Evolutionary conservation across 2,113 vertebrate genomes (phyloP), one percentile per base, ranked within the genome.

Genomic region (Numida meleagris): DNA sequence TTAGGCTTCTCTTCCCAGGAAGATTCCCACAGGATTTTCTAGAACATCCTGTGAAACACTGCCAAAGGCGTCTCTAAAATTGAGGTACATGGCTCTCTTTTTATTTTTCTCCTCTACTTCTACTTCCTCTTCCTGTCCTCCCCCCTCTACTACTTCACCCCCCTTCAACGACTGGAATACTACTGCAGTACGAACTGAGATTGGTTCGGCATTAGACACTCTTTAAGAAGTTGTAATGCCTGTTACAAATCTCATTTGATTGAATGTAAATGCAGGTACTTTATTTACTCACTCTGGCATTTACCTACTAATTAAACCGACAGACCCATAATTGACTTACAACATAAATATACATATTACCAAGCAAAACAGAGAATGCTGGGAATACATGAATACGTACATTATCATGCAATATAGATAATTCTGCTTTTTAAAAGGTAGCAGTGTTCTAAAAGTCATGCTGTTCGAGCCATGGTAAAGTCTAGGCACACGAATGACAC

Each of bases 381-480:
- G 21, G 50, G 24, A 27, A 51, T 27, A 66, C 29, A 36, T 23
- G 21, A 61, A 61, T 61, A 61, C 7, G 5, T 36, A 68, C 8
- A 31, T n/a, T 45, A 45, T 29, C 12, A 43, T 23, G 42, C 17
- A 66, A 66, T 43, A 5, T 6, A n/a, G 29, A 45, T 21, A n/a
- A 65, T 20, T 29, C 13, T 66, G 21, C 9, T 48, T 48, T 27
- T 16, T 4, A 14, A 18, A 24, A 61, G 29, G 8, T 10, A 70
- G 20, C 10, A 15, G 14, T 51, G 7, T 27, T 82, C 14, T 46
- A 45, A 7, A 11, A 7, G 33, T 71, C 11, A 20, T 0, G 0
- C 46, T 1, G 0, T 36, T 48, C 70, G 29, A 74, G 8, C 4
- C 27, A 43, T 0, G 0, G 48, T 80, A 46, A 8, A 6, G 48